A percentile compares a stretch with the other conserved stretches of the same genome.
These are phyloP conservation scores for Hemiscyllium ocellatum DNA, from an alignment of 2,113 vertebrate genomes.

Conservation along the genomic window DNA sequence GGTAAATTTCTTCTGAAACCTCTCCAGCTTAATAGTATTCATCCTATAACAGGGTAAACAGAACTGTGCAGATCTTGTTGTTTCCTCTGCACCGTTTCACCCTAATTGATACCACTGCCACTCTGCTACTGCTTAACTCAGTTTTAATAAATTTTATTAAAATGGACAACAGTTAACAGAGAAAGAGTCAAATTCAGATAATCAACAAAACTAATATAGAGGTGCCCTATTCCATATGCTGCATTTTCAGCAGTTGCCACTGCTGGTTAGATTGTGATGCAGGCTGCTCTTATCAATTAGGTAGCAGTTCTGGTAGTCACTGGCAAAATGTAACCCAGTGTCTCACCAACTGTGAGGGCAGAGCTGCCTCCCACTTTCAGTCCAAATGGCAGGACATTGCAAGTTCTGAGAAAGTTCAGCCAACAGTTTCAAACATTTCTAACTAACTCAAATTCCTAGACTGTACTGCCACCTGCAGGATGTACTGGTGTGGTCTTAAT, in stretches of 20 bases:
- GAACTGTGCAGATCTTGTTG: too few species aligned
- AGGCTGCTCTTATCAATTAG: neutral
- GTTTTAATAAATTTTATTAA: too few species aligned
- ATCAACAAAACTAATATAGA: neutral
- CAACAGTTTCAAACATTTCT: neutral
- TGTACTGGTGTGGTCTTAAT: neutral
- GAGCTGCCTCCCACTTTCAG: neutral
- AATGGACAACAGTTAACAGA: neutral
- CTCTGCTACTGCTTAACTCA: neutral
- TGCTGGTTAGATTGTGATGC: neutral
- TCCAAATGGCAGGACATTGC: neutral
- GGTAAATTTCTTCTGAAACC: too few species aligned
- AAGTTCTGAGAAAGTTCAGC: neutral
- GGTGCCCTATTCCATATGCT: neutral
- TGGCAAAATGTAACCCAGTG: neutral
- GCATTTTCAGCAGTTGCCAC: neutral
- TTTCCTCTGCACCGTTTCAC: neutral
- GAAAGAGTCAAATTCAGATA: neutral
- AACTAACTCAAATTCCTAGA: neutral
- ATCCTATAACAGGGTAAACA: too few species aligned
- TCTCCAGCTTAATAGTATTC: too few species aligned
- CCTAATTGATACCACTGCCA: neutral
- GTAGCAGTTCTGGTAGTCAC: neutral
- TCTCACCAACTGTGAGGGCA: neutral
- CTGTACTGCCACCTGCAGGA: conserved; percentile 20